Conservation (phyloP, 2,888 invertebrate species). For the Acheta domesticus region DNA sequence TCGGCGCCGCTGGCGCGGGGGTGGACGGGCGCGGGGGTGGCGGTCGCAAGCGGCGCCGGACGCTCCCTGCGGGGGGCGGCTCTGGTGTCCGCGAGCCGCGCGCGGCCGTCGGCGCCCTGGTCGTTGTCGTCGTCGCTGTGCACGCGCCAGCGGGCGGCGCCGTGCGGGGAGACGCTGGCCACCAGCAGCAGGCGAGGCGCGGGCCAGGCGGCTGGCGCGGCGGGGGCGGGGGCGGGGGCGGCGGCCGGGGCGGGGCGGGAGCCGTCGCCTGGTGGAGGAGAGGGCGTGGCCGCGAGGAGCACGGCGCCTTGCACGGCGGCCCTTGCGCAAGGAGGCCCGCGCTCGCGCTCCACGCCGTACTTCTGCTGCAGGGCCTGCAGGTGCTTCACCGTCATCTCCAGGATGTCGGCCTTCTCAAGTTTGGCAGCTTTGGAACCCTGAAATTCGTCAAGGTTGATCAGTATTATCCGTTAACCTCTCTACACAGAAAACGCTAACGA, state of each 20-base stretch:
- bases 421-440: background rate
- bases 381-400: conserved; percentile 6
- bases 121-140: background rate
- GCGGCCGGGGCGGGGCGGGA: background rate
- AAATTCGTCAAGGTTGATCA: background rate
- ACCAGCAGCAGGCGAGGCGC: background rate
- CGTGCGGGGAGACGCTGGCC: background rate
- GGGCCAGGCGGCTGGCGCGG: background rate
- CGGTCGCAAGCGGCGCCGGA: too few relatives aligned
- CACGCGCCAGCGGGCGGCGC: background rate
- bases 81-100: too few relatives aligned
- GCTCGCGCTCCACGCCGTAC: background rate
- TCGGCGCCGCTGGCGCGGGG: background rate
- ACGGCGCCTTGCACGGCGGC: background rate
- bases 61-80: too few relatives aligned
- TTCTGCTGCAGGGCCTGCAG: background rate
- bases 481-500: too few relatives aligned
- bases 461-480: too few relatives aligned
- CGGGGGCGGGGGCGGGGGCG: background rate
- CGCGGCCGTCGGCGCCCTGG: too few relatives aligned
- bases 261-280: background rate
- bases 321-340: background rate
- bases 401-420: background rate
- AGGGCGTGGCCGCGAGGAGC: background rate
- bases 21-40: too few relatives aligned